These are phyloP conservation scores for Caligus rogercresseyi DNA, from an alignment of 1,140 invertebrate species.

Conservation along the genomic window DNA sequence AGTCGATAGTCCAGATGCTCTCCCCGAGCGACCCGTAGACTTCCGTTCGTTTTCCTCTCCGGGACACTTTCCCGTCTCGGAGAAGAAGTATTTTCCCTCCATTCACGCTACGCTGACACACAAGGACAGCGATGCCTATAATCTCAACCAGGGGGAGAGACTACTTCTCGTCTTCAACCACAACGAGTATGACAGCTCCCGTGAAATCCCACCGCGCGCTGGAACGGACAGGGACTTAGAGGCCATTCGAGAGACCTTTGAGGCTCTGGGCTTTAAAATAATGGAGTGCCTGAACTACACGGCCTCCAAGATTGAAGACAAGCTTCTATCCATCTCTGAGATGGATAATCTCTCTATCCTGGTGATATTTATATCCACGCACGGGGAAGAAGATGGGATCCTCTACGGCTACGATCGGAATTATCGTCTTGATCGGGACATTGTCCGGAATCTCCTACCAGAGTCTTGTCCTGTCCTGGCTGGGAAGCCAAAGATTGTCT, in stretches of 20 bases:
- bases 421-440: constrained; percentile 10
- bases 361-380: constrained; percentile 13
- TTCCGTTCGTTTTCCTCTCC: background rate
- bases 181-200: background rate
- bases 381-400: constrained; percentile 15
- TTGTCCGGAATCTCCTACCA: background rate
- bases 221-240: constrained; percentile 15
- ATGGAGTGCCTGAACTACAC: background rate
- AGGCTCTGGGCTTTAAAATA: background rate
- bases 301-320: background rate
- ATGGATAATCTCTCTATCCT: background rate
- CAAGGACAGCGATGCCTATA: background rate
- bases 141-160: background rate
- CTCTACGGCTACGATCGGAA: constrained; percentile 7
- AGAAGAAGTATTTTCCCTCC: background rate
- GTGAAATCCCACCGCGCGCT: background rate
- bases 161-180: constrained; percentile 11
- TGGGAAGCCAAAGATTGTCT: constrained; percentile 17
- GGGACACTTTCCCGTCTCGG: background rate
- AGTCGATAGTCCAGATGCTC: background rate
- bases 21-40: background rate
- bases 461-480: constrained; percentile 6
- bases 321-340: background rate
- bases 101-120: background rate
- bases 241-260: constrained; percentile 9